These are phyloP conservation scores for Phalacrocorax pelagicus DNA, from an alignment of 2,113 vertebrate species.

Conservation along the genomic window DNA sequence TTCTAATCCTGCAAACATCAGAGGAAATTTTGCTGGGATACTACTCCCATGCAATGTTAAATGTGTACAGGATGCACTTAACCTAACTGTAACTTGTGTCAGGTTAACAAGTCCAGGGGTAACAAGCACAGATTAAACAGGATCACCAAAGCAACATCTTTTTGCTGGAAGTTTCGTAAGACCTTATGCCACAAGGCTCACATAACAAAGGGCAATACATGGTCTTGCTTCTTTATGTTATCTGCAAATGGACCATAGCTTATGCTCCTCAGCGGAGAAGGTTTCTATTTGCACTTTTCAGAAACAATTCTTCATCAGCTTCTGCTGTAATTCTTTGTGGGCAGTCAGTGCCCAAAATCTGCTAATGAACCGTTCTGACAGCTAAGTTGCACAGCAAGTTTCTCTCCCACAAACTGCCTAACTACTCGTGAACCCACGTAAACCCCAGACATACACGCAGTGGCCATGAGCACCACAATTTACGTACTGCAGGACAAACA, in stretches of 20 bases:
- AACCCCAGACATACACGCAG: background rate
- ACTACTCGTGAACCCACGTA: background rate
- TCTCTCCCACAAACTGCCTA: background rate
- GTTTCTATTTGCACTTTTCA: background rate
- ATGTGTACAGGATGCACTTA: background rate
- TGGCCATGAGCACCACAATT: background rate
- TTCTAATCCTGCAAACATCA: background rate
- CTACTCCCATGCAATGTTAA: background rate
- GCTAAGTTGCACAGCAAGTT: constrained; percentile 1
- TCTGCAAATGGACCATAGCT: background rate
- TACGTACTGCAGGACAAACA: background rate
- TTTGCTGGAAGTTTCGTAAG: background rate
- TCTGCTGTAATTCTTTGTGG: background rate
- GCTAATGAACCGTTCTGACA: constrained; percentile 5
- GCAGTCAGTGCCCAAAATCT: background rate
- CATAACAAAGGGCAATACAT: background rate
- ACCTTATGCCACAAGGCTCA: background rate
- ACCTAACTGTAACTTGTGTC: background rate
- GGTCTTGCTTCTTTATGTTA: background rate
- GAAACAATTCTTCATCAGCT: background rate
- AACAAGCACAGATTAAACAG: background rate
- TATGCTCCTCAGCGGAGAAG: background rate
- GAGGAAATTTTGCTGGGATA: background rate
- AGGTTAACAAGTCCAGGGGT: background rate
- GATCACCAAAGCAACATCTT: background rate